These are phyloP conservation scores for Nasonovia ribisnigri DNA, from an alignment of 2,888 invertebrate species.

Conservation along the genomic window DNA sequence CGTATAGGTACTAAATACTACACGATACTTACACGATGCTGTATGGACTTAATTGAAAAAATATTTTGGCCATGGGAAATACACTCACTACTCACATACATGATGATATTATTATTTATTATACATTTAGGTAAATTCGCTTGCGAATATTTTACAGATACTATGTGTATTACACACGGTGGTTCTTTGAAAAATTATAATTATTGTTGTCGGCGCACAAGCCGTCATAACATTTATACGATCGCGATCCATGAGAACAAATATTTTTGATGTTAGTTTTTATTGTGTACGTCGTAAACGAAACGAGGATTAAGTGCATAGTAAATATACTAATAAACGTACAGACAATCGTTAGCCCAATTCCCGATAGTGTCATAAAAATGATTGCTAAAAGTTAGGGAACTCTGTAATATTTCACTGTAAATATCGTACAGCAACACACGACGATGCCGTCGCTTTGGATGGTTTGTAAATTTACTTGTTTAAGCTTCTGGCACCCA, in stretches of 20 bases:
- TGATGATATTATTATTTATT: not conserved
- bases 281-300: not conserved
- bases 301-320: not conserved
- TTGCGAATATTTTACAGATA: not conserved
- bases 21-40: not conserved
- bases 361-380: constrained; percentile 39
- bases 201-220: not conserved
- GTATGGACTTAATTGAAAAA: not conserved
- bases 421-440: not conserved
- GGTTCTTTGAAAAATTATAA: not conserved
- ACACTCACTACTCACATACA: not conserved
- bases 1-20: no score
- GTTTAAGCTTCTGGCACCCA: not conserved
- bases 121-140: not conserved
- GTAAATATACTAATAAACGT: not conserved
- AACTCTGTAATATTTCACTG: not conserved
- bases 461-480: not conserved
- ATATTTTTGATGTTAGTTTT: not conserved
- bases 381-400: not conserved
- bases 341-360: not conserved
- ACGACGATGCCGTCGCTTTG: not conserved
- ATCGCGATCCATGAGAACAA: not conserved
- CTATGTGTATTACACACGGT: not conserved
- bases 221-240: not conserved
- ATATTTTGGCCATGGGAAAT: not conserved